Evolutionary conservation across 2,888 invertebrate genomes (phyloP).

Genomic region (Euphydryas editha): DNA sequence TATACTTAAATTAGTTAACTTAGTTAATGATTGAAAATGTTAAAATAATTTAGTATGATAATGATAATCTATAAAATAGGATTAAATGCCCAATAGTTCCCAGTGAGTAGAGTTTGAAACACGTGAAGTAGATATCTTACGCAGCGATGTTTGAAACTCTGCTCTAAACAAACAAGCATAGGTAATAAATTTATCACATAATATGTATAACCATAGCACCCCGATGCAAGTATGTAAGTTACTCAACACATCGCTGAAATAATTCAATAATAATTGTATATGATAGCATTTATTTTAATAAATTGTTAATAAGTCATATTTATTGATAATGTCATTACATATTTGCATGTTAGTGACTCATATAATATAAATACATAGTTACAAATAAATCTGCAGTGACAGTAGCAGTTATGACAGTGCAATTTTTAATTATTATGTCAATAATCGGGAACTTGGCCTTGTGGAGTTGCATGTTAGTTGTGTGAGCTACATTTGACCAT

Average conservation of each 20-base stretch:
- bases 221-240: conserved; percentile 83
- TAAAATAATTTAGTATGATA: conserved; percentile 83
- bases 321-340: conserved; percentile 77
- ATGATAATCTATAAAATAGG: conserved; percentile 82
- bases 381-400: conserved; percentile 81
- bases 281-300: conserved; percentile 72
- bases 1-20: conserved; percentile 79
- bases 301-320: conserved; percentile 72
- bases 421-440: conserved; percentile 76
- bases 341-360: conserved; percentile 84
- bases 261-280: conserved; percentile 61
- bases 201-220: conserved; percentile 83
- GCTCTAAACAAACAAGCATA: conserved; percentile 77
- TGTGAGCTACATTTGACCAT: conserved; percentile 78
- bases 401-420: conserved; percentile 82
- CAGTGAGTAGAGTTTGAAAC: conserved; percentile 71
- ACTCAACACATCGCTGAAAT: conserved; percentile 69
- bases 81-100: conserved; percentile 85
- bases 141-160: conserved; percentile 61
- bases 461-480: conserved; percentile 83
- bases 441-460: conserved; percentile 83
- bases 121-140: conserved; percentile 15
- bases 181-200: conserved; percentile 76
- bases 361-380: conserved; percentile 83
- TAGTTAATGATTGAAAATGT: conserved; percentile 83